Base-by-base conservation (phyloP, 2,113 vertebrate genomes). In the Pan paniscus region DNA sequence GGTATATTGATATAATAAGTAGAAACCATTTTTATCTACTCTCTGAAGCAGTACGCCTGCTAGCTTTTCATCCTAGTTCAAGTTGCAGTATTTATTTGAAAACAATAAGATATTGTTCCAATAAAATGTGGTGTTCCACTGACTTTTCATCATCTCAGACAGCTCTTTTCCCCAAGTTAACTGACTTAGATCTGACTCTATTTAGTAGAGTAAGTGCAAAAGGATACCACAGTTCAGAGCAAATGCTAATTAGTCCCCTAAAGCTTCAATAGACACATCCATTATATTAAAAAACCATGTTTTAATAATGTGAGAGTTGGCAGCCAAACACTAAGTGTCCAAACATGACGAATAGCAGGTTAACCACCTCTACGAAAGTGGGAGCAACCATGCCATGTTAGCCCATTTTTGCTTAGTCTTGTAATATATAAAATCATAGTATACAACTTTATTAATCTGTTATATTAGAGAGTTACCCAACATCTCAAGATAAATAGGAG, bases 1-100 rank as follows among this genome's bases (percentile, higher is more conserved):
- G 46, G 27, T 92, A 78, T 90, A 96, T 93, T 78, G 64, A 73
- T 76, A 79, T 57, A 93, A 89, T 94, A 92, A 84, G 8, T 95
- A 96, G 72, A 97, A 95, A 89, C 93, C 70, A 96, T 89, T 89
- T 96, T 90, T 75, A 50, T 93, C 16, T 86, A 12, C 90, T 75
- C 20, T 96, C 82, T 91, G 90, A 89, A 82, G 9, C 17, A 93
- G 46, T 10, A 68, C 30, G 90, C 43, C 38, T 79, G 68, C 57
- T 93, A 40, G 3, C 57, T 89, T 43, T 93, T 80, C 32, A 94
- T 38, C 6, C 20, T 89, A 90, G 52, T 96, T 90, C 67, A 92
- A 92, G n/a, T 32, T 73, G 32, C 64, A 95, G 43, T 88, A 92
- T 93, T 94, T 92, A 93, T 89, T 93, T 96, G 50, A 82, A 95